Percentiles rank a stretch among this genome's conserved stretches.
These are phyloP conservation scores for Eulacestoma nigropectus DNA, from an alignment of 2,113 vertebrate genomes.

Conservation along the genomic window DNA sequence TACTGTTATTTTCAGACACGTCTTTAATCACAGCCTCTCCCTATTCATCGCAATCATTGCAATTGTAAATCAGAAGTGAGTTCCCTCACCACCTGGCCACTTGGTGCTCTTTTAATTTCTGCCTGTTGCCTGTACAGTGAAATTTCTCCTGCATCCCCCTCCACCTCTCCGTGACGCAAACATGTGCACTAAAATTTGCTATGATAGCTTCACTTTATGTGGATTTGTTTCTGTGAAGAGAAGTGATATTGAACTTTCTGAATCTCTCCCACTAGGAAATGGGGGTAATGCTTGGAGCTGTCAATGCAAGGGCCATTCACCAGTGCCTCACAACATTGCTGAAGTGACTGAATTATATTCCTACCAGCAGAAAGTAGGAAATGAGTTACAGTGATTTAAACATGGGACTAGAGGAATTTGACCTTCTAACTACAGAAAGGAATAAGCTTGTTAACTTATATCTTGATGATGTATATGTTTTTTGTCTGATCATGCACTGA, in stretches of 20 bases:
- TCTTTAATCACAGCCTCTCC: constrained; percentile 37
- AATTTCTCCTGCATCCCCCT: background rate
- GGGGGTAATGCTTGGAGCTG: background rate
- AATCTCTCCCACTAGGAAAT: background rate
- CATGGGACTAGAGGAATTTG: background rate
- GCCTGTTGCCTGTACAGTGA: background rate
- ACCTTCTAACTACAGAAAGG: background rate
- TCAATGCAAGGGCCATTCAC: background rate
- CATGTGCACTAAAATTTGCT: background rate
- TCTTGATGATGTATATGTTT: background rate
- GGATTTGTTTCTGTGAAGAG: constrained; percentile 22
- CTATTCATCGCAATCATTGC: constrained; percentile 52
- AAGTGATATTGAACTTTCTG: constrained; percentile 6
- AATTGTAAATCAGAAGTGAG: constrained; percentile 32
- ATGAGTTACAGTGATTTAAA: background rate
- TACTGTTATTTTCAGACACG: constrained; percentile 54
- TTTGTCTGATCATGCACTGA: background rate
- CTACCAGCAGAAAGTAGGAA: background rate
- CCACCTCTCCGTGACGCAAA: background rate
- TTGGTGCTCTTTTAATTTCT: constrained; percentile 13
- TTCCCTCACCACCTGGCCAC: constrained; percentile 43
- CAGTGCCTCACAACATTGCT: background rate
- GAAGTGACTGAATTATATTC: constrained; percentile 2
- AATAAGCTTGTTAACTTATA: background rate
- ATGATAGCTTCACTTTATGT: background rate